These are phyloP conservation scores for Yponomeuta cagnagella DNA, from an alignment of 2,888 invertebrate species.

Conservation along the genomic window DNA sequence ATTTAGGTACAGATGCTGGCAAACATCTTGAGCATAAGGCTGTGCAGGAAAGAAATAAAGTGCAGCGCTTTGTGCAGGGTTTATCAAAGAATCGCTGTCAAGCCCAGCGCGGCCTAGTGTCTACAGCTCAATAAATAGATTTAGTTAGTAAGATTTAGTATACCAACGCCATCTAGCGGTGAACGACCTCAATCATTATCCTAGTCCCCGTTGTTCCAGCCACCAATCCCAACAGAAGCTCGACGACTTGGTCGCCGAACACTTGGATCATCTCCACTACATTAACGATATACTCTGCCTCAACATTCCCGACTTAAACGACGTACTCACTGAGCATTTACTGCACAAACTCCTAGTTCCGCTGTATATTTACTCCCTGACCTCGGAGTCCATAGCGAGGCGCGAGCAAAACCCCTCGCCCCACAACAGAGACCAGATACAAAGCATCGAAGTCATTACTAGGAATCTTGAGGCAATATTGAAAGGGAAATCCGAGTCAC, in stretches of 20 bases:
- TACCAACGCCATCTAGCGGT: not conserved
- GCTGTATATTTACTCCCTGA: slow-evolving; percentile 93
- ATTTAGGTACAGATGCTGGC: no score
- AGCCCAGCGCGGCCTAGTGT: no score
- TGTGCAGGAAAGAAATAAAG: no score
- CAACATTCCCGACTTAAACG: slow-evolving; percentile 93
- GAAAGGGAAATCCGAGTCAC: slow-evolving; percentile 74
- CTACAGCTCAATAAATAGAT: no score
- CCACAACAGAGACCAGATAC: slow-evolving; percentile 61
- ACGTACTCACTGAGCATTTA: slow-evolving; percentile 94
- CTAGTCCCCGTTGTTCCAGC: slow-evolving; percentile 66
- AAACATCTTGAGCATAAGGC: no score
- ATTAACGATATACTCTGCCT: slow-evolving; percentile 96
- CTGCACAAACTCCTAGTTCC: slow-evolving; percentile 95
- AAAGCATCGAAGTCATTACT: slow-evolving; percentile 77
- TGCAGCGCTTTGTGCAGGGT: no score
- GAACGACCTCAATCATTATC: not conserved
- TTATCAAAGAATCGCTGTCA: no score
- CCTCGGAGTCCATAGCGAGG: slow-evolving; percentile 53
- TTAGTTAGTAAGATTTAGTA: not conserved
- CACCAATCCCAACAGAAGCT: slow-evolving; percentile 93
- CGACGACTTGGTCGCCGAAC: slow-evolving; percentile 96
- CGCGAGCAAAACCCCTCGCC: slow-evolving; percentile 45
- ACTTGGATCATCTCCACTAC: slow-evolving; percentile 97
- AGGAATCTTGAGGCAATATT: slow-evolving; percentile 79